These are phyloP conservation scores for Urocolius indicus DNA, from an alignment of 2,113 vertebrate species.

Conservation along the genomic window DNA sequence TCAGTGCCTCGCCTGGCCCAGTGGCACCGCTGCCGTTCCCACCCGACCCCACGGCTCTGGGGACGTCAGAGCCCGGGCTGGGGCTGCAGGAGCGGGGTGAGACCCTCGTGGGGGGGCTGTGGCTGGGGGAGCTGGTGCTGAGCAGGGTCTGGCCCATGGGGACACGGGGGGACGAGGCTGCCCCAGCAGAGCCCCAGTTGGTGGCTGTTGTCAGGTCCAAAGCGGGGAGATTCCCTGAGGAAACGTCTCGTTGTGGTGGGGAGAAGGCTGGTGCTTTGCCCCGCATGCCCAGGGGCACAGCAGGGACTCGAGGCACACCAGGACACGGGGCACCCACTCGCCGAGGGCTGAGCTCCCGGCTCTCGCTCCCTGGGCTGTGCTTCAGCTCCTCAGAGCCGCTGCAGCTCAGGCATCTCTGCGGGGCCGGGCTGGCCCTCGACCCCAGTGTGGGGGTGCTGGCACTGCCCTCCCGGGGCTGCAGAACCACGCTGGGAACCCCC, in stretches of 20 bases:
- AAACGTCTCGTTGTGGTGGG: accelerated
- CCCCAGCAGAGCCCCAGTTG: accelerated
- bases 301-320: neutral
- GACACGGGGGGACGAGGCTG: neutral
- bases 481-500: neutral
- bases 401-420: accelerated
- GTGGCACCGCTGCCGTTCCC: neutral
- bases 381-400: neutral
- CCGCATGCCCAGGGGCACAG: neutral
- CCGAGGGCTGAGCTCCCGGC: neutral
- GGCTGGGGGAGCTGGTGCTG: neutral
- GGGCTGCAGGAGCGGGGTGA: neutral
- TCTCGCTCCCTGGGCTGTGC: accelerated
- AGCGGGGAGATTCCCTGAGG: neutral
- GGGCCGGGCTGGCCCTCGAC: neutral
- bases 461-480: too few relatives aligned
- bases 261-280: accelerated
- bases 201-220: accelerated
- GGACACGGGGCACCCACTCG: accelerated
- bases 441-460: accelerated
- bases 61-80: neutral
- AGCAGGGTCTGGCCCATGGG: accelerated
- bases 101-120: neutral
- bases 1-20: neutral
- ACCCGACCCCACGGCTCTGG: neutral